Evolutionary conservation across 1,140 invertebrate species (phyloP), one percentile per base, ranked within the genome.

Genomic region (Amyelois transitella): DNA sequence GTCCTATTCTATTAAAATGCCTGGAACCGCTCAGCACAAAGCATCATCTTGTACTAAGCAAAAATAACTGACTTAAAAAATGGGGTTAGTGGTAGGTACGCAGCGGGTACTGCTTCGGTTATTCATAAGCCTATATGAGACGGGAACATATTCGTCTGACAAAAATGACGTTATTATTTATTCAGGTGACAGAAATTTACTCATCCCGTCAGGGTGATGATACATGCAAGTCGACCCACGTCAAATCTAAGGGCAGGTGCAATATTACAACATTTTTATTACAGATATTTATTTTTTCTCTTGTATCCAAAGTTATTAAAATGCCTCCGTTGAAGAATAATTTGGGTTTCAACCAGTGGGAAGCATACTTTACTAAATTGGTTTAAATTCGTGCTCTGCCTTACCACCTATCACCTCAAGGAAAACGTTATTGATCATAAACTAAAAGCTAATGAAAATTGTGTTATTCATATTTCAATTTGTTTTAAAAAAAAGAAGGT

Each of bases 181-280:
- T 83, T 79, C 71, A 78, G 70, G 58, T 57, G 74, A 69, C 65
- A 72, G 72, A 74, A 75, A 83, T 83, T 75, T 79, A 83, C 76
- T 83, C 64, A 53, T 32, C 45, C 72, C 65, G 77, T 83, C 76
- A 67, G 62, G 49, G 61, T 79, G 77, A n/a, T n/a, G n/a, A 83
- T 80, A 72, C 73, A 81, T 78, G 69, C 72, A 73, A 69, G 71
- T 64, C 66, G 73, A 78, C 78, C 78, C 75, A 67, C 68, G 72
- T 84, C 76, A 83, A 68, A 68, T 61, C 61, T 75, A 75, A 68
- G 62, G 66, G 62, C 79, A 79, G 81, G 81, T 84, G 81, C 77
- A 84, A 81, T 84, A 81, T 84, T 75, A 78, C 75, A 47, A 69
- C 72, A 81, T 79, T 79, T 79, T 79, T 73, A 69, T 58, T 55